phyloP scores from a whole-genome alignment of 2,888 invertebrate genomes.

The Caenorhabditis imperialis region DNA sequence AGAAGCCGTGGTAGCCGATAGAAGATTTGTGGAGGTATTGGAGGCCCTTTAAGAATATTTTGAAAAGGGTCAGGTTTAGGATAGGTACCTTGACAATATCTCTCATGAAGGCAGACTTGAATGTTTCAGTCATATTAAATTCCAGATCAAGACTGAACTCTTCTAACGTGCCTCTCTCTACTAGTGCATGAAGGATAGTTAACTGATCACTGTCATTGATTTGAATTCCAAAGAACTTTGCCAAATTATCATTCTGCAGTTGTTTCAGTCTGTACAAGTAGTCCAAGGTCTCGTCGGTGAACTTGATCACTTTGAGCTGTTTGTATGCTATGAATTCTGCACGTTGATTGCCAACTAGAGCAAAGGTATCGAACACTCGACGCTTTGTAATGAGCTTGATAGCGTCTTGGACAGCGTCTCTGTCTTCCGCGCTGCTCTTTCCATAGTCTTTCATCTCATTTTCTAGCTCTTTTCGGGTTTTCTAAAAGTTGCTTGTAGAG shows the following conservation, averaged over 20 bases:
- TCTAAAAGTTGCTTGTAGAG: conserved; percentile 16
- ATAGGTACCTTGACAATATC: conserved; percentile 68
- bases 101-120: conserved; percentile 75
- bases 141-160: conserved; percentile 71
- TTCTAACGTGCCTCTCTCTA: conserved; percentile 73
- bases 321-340: conserved; percentile 71
- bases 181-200: conserved; percentile 67
- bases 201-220: conserved; percentile 71
- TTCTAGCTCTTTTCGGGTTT: conserved; percentile 53
- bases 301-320: conserved; percentile 68
- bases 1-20: conserved; percentile 72
- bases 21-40: conserved; percentile 72
- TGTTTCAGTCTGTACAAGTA: conserved; percentile 71
- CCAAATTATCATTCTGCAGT: conserved; percentile 74
- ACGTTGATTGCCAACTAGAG: conserved; percentile 69
- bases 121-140: conserved; percentile 74
- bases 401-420: conserved; percentile 12
- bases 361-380: conserved; percentile 64
- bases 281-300: conserved; percentile 63
- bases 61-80: background rate
- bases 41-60: conserved; percentile 64
- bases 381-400: conserved; percentile 47
- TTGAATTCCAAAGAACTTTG: conserved; percentile 69
- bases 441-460: conserved; percentile 11
- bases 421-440: too few species aligned